Conservation (phyloP, 2,113 vertebrate genomes). For the Urocynchramus pylzowi region DNA sequence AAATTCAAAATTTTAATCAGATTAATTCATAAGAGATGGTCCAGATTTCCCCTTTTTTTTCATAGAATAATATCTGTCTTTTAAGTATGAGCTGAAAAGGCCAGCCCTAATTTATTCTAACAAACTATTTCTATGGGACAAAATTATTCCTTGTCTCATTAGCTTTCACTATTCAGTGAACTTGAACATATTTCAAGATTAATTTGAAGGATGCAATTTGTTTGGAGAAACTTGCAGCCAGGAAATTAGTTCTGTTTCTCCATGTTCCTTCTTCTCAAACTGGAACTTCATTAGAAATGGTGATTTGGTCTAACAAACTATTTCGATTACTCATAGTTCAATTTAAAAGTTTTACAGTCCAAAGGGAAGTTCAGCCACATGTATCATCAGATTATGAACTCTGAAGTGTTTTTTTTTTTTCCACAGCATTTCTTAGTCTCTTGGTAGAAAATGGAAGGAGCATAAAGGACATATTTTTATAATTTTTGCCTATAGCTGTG, state of each 20-base stretch:
- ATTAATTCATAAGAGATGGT: background rate
- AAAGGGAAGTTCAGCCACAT: background rate
- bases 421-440: background rate
- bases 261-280: background rate
- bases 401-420: background rate
- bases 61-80: background rate
- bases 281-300: background rate
- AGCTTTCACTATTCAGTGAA: background rate
- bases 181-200: background rate
- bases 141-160: background rate
- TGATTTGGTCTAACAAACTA: background rate
- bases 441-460: background rate
- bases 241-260: background rate
- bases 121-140: background rate
- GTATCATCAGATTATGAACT: background rate
- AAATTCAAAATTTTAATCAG: background rate
- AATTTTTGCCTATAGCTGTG: background rate
- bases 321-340: background rate
- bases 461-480: background rate
- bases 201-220: background rate
- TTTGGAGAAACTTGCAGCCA: background rate
- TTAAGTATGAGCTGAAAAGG: background rate
- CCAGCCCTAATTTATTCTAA: background rate
- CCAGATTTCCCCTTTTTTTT: background rate
- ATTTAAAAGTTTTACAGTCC: background rate